phyloP scores from a whole-genome alignment of 35 echinoderm and acorn worm genomes.

The Ophioderma brevispina region DNA sequence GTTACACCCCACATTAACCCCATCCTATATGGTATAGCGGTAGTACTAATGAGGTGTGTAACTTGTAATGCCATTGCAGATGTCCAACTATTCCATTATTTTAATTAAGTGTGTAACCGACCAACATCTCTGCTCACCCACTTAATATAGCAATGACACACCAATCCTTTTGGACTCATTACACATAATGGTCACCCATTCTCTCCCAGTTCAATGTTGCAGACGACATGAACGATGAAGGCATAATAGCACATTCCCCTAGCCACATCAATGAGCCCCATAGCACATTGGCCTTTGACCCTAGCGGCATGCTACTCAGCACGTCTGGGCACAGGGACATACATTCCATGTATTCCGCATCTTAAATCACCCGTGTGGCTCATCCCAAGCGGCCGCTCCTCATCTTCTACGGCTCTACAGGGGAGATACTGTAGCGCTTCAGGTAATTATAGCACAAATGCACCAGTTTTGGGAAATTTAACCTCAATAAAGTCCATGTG shows the following conservation, averaged over 20 bases:
- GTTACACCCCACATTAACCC: too few species aligned
- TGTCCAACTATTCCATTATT: too few species aligned
- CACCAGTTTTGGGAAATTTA: too few species aligned
- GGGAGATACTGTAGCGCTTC: slow-evolving; percentile 90
- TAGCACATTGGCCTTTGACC: slow-evolving; percentile 84
- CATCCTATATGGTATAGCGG: too few species aligned
- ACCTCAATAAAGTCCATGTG: too few species aligned
- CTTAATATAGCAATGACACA: too few species aligned
- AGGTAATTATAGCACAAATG: slow-evolving; percentile 59
- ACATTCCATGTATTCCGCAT: slow-evolving; percentile 93
- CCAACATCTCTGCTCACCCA: too few species aligned
- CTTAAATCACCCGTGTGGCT: slow-evolving; percentile 76
- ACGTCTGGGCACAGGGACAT: slow-evolving; percentile 92
- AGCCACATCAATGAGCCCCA: slow-evolving; percentile 85
- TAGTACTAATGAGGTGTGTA: too few species aligned
- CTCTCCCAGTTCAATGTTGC: slow-evolving; percentile 88
- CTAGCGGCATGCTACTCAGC: slow-evolving; percentile 77
- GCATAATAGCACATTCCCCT: slow-evolving; percentile 87
- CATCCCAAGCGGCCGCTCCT: slow-evolving; percentile 78
- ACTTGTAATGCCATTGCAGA: too few species aligned
- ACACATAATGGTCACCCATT: too few species aligned
- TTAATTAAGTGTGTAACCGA: too few species aligned
- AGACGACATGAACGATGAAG: slow-evolving; percentile 64
- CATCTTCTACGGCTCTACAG: slow-evolving; percentile 91
- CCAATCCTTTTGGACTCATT: too few species aligned